Percentiles rank a stretch among this genome's conserved stretches.
Evolutionary conservation across 2,113 vertebrate species (phyloP).

Genomic region (Bufo bufo): DNA sequence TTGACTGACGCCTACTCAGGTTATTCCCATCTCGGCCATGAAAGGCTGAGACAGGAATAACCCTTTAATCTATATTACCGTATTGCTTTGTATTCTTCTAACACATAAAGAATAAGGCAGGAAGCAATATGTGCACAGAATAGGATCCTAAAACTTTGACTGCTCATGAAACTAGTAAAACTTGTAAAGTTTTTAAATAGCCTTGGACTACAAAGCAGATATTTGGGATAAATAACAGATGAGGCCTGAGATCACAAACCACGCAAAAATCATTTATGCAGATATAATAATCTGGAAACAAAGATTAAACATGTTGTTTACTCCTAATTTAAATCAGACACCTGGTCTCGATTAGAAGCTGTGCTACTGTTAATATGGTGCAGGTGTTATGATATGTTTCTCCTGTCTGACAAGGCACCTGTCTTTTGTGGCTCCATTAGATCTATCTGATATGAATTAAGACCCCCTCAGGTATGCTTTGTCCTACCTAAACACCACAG

Average conservation of each 20-base stretch:
- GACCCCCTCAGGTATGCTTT: constrained; percentile 68
- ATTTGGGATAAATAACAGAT: constrained; percentile 41
- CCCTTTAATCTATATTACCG: too few species aligned
- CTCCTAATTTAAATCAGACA: constrained; percentile 72
- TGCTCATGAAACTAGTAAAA: constrained; percentile 12
- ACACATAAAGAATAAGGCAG: not conserved
- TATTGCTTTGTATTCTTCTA: not conserved
- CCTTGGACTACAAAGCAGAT: constrained; percentile 18
- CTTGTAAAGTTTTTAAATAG: constrained; percentile 20
- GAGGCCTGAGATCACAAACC: constrained; percentile 38
- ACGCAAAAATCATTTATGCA: constrained; percentile 34
- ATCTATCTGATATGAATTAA: constrained; percentile 65
- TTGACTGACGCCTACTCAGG: too few species aligned
- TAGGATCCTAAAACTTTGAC: not conserved
- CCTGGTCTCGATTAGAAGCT: constrained; percentile 86
- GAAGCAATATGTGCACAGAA: not conserved
- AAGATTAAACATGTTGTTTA: constrained; percentile 67
- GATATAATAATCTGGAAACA: constrained; percentile 50
- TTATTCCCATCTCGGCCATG: too few species aligned
- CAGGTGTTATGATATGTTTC: constrained; percentile 81
- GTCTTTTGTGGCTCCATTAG: constrained; percentile 71
- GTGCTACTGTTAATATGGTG: constrained; percentile 78
- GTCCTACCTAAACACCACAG: constrained; percentile 70
- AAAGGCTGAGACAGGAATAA: too few species aligned
- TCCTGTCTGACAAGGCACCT: constrained; percentile 76